Evolutionary conservation across 2,888 invertebrate species (phyloP).

Genomic region (Dimorphilus gyrociliatus): DNA sequence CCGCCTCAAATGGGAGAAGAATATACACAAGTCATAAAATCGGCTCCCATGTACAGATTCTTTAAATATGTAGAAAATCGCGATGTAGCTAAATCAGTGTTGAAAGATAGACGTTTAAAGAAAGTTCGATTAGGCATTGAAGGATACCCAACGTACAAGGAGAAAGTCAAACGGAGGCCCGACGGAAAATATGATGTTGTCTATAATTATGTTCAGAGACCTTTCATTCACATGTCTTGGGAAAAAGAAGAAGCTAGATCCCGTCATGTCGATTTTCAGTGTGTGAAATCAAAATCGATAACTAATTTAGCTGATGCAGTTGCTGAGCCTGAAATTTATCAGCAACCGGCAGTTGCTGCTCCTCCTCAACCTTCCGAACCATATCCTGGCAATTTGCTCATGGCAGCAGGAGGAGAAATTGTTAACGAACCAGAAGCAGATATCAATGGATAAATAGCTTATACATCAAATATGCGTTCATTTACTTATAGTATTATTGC

Average conservation of each 20-base stretch:
- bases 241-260: constrained; percentile 99
- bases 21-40: constrained; percentile 81
- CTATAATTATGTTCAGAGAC: constrained; percentile 97
- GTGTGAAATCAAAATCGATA: constrained; percentile 91
- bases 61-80: constrained; percentile 99
- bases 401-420: too few relatives aligned
- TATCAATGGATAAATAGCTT: too few relatives aligned
- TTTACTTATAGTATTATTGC: too few relatives aligned
- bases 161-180: constrained; percentile 85
- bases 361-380: too few relatives aligned
- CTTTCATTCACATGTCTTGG: constrained; percentile 98
- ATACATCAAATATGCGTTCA: too few relatives aligned
- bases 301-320: constrained; percentile 81
- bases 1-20: constrained; percentile 99
- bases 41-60: constrained; percentile 86
- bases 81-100: constrained; percentile 94
- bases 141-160: constrained; percentile 97
- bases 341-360: too few relatives aligned
- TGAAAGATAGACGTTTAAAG: constrained; percentile 94
- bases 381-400: too few relatives aligned
- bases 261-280: constrained; percentile 96
- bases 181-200: constrained; percentile 87
- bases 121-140: constrained; percentile 97
- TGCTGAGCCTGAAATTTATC: too few relatives aligned
- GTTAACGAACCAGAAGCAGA: too few relatives aligned